Conservation (phyloP, 2,888 invertebrate species). For the Oscheius sp. region DNA sequence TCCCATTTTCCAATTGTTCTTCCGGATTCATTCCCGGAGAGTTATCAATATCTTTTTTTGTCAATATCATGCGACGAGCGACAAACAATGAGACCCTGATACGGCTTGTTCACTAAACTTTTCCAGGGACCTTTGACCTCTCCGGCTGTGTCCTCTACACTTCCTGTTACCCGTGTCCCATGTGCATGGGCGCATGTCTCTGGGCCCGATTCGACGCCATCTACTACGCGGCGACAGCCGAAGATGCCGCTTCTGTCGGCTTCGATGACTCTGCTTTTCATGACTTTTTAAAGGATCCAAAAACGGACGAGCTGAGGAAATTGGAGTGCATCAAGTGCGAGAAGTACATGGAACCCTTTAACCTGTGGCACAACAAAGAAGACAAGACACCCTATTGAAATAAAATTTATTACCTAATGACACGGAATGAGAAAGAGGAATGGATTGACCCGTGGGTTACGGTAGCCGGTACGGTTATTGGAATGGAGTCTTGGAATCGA, state of each 20-base stretch:
- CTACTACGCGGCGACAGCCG: slow-evolving; percentile 68
- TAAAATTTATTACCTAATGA: neutral
- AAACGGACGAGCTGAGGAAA: slow-evolving; percentile 51
- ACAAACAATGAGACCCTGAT: neutral
- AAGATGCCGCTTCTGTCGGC: slow-evolving; percentile 66
- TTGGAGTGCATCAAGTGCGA: slow-evolving; percentile 57
- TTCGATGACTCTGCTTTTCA: slow-evolving; percentile 69
- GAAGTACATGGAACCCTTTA: slow-evolving; percentile 59
- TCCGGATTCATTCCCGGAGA: neutral
- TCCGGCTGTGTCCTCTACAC: slow-evolving; percentile 68
- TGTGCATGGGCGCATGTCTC: slow-evolving; percentile 70
- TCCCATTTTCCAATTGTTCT: too few relatives aligned
- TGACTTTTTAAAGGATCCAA: slow-evolving; percentile 66
- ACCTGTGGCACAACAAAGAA: slow-evolving; percentile 60
- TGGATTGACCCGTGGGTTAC: neutral
- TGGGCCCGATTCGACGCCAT: slow-evolving; percentile 68
- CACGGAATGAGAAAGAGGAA: neutral
- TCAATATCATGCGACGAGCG: neutral
- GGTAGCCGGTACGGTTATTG: neutral
- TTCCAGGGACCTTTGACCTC: slow-evolving; percentile 49
- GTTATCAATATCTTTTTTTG: neutral
- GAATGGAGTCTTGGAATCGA: neutral
- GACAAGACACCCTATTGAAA: slow-evolving; percentile 58
- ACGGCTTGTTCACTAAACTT: neutral
- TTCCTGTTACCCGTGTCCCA: slow-evolving; percentile 70